Evolutionary conservation across 2,888 invertebrate species (phyloP).

Genomic region (Dugesia japonica): DNA sequence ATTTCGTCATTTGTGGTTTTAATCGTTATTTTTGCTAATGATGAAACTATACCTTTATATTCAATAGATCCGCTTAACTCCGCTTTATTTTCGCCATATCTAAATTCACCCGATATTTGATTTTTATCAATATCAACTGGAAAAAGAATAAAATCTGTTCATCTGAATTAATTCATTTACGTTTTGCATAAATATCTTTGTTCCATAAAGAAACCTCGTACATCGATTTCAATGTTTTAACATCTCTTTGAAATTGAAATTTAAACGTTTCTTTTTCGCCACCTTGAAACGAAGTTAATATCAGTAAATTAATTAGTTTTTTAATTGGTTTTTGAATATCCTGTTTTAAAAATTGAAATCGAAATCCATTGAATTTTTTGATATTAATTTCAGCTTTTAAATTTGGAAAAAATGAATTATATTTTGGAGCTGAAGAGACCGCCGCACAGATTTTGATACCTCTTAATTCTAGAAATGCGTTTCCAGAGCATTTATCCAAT

Average conservation of each 20-base stretch:
- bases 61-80: neutral
- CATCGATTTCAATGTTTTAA: neutral
- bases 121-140: neutral
- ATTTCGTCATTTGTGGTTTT: neutral
- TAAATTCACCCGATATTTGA: neutral
- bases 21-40: neutral
- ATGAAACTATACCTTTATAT: neutral
- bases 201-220: neutral
- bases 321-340: neutral
- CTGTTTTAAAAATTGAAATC: neutral
- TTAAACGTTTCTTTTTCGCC: neutral
- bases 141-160: too few species aligned
- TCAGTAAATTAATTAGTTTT: neutral
- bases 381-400: neutral
- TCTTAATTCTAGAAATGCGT: neutral
- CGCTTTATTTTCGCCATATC: neutral
- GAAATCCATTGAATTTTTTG: neutral
- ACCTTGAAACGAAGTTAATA: neutral
- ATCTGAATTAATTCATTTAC: too few species aligned
- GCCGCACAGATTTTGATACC: neutral
- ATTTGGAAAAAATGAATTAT: neutral
- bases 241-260: neutral
- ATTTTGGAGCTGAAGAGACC: neutral
- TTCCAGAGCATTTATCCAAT: neutral
- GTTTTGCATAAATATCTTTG: neutral